Evolutionary conservation across 2,888 invertebrate species (phyloP).

Genomic region (Hipparchia semele): DNA sequence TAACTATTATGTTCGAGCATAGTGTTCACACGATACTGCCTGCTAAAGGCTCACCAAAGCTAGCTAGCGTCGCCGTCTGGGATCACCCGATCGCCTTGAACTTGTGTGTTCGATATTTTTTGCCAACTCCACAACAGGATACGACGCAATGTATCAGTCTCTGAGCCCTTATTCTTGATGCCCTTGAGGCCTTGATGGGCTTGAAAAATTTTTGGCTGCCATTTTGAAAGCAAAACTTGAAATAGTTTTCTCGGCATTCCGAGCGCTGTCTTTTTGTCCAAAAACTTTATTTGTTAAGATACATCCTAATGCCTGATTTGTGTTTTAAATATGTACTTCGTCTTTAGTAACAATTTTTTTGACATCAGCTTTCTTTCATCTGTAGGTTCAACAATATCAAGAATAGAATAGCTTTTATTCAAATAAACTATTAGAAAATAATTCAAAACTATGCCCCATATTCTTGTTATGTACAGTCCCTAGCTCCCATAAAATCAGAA

Average conservation of each 20-base stretch:
- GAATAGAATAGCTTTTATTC: too few relatives aligned
- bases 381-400: too few relatives aligned
- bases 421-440: too few relatives aligned
- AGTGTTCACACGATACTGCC: conserved; percentile 34
- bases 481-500: background rate
- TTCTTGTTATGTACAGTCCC: background rate
- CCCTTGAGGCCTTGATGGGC: conserved; percentile 60
- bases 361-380: background rate
- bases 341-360: background rate
- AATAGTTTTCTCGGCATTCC: conserved; percentile 30
- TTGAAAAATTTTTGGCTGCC: conserved; percentile 52
- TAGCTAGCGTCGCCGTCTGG: conserved; percentile 50
- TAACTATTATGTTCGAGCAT: too few relatives aligned
- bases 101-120: conserved; percentile 76
- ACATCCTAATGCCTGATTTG: background rate
- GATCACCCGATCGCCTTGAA: conserved; percentile 79
- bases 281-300: background rate
- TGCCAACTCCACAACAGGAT: conserved; percentile 75
- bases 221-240: conserved; percentile 41
- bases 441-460: too few relatives aligned
- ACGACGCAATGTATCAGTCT: conserved; percentile 53
- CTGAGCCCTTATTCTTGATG: conserved; percentile 66
- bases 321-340: background rate
- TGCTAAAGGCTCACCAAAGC: conserved; percentile 40
- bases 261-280: background rate